Conservation (phyloP, 2,888 invertebrate species). For the Pachymerium ferrugineum region DNA sequence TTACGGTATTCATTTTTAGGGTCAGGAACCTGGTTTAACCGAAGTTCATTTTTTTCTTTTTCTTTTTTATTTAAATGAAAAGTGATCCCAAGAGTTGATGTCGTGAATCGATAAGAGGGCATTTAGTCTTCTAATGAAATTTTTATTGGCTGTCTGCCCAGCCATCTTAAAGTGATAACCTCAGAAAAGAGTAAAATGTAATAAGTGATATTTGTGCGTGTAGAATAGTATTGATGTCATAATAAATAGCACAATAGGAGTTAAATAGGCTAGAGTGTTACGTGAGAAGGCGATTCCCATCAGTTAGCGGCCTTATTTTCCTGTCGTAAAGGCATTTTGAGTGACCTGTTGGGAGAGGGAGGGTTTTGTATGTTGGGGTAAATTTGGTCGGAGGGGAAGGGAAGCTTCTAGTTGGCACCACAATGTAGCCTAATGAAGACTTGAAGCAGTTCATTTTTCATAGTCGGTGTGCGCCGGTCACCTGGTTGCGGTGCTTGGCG, state of each 20-base stretch:
- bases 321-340: slow-evolving; percentile 4
- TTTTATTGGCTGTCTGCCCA: background rate
- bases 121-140: background rate
- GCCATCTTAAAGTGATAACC: too few species aligned
- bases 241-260: too few species aligned
- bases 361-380: background rate
- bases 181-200: too few species aligned
- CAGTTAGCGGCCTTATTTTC: slow-evolving; percentile 10
- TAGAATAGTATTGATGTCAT: too few species aligned
- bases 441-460: slow-evolving; percentile 22
- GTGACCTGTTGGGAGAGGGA: background rate
- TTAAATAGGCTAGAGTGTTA: too few species aligned
- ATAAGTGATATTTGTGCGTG: too few species aligned
- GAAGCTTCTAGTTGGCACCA: background rate
- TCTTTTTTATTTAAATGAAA: too few species aligned
- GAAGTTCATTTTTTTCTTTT: background rate
- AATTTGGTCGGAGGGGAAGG: background rate
- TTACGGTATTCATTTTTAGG: too few species aligned
- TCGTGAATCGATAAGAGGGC: background rate
- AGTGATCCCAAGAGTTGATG: background rate
- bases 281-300: slow-evolving; percentile 19
- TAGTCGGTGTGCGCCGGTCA: background rate
- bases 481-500: slow-evolving; percentile 19
- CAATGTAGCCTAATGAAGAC: slow-evolving; percentile 16
- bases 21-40: background rate